Base-by-base conservation (phyloP, 2,888 invertebrate species). In the Tanytarsus gracilentus region DNA sequence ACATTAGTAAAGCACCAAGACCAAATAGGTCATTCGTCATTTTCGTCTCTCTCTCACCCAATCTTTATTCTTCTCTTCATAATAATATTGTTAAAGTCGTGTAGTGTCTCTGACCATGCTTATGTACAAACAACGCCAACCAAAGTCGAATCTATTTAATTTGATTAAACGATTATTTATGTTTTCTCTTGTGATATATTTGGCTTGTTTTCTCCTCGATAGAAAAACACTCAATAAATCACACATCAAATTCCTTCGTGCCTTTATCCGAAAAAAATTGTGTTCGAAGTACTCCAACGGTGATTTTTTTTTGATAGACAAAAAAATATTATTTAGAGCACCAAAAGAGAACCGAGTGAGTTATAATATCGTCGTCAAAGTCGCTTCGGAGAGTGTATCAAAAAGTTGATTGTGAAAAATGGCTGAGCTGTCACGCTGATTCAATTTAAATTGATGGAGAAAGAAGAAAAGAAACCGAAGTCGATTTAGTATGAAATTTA, bases 161-260 rank as follows among this genome's bases (percentile, higher is more conserved):
- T 40, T 56, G 40, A 56, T 56, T 56, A 56, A 56, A 44, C 18
- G 56, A 56, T 56, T 56, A 56, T 56, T 56, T 56, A 56, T 56
- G 56, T 56, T 56, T 18, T 21, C 39, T 53, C 39, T 50, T 50
- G 9, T 50, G 8, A 27, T 23, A 23, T 21, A 25, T 36, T 53
- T 23, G 33, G 3, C n/a, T 36, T 36, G 7, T 14, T 36, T n/a
- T n/a, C n/a, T n/a, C n/a, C 40, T 40, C 14, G 40, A 16, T 40
- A 6, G 11, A n/a, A 6, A 26, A 26, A 23, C 14, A 50, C 27
- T 26, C 50, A 50, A 50, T 50, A 50, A 50, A 50, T 50, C 50
- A 50, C 50, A 18, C 8, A 9, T 30, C 30, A 11, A 6, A 30
- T n/a, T n/a, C n/a, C n/a, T n/a, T n/a, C n/a, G n/a, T n/a, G n/a